These are phyloP conservation scores for Drosophila borealis DNA, from an alignment of 2,888 invertebrate species.

Conservation along the genomic window DNA sequence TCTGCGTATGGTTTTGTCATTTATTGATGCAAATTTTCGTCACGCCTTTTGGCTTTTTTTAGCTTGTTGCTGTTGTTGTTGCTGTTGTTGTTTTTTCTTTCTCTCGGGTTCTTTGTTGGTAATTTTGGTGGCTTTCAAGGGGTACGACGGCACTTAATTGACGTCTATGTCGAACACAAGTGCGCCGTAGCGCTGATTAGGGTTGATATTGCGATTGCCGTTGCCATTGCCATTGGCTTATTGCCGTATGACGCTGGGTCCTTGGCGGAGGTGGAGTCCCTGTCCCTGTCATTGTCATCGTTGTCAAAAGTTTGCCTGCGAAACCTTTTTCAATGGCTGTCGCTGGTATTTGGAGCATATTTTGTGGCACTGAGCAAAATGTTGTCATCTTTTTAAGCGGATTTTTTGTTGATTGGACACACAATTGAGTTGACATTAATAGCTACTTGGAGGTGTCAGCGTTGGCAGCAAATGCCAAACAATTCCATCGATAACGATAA, in stretches of 20 bases:
- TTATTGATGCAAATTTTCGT: conserved; percentile 76
- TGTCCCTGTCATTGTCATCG: conserved; percentile 71
- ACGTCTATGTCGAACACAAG: conserved; percentile 78
- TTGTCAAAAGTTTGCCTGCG: conserved; percentile 63
- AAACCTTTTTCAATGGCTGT: conserved; percentile 56
- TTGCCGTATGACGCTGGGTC: conserved; percentile 21
- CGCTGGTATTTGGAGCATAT: conserved; percentile 40
- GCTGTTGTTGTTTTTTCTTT: conserved; percentile 3
- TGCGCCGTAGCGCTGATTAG: conserved; percentile 71
- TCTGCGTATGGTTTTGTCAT: conserved; percentile 79
- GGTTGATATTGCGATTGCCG: conserved; percentile 67
- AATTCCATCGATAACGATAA: conserved; percentile 35
- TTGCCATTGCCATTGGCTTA: conserved; percentile 22
- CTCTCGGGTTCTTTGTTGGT: conserved; percentile 8
- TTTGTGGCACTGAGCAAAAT: conserved; percentile 47
- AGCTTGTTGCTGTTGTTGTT: neutral
- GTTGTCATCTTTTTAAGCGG: conserved; percentile 57
- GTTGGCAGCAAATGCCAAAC: conserved; percentile 68
- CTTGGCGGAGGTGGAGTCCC: conserved; percentile 30
- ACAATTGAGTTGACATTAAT: conserved; percentile 75
- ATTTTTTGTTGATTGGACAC: conserved; percentile 54
- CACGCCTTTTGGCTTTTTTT: conserved; percentile 45
- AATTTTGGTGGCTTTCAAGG: conserved; percentile 19
- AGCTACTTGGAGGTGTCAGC: conserved; percentile 64
- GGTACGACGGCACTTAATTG: conserved; percentile 64